Conservation (phyloP, 2,797 vertebrate genomes). For the Yasuhikotakia modesta region DNA sequence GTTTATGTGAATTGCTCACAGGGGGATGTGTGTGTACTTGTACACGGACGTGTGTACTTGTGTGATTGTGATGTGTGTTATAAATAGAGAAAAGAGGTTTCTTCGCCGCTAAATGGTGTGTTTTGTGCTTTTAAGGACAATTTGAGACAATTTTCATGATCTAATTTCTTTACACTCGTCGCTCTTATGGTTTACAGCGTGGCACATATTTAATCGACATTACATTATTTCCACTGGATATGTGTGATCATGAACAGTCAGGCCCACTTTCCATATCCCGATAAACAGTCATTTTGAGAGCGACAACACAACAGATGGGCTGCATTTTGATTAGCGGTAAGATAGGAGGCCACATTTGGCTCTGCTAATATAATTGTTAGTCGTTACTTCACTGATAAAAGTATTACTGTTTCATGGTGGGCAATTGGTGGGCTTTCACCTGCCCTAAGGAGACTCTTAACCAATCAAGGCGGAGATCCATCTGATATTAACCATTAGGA, state of each 20-base stretch:
- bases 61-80: constrained; percentile 39
- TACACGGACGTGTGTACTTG: constrained; percentile 27
- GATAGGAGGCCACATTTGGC: constrained; percentile 79
- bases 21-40: constrained; percentile 37
- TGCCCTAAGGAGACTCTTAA: constrained; percentile 82
- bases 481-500: constrained; percentile 81
- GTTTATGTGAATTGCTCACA: constrained; percentile 66
- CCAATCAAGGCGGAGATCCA: constrained; percentile 83
- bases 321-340: constrained; percentile 80
- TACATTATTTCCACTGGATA: constrained; percentile 61
- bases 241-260: constrained; percentile 72
- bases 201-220: constrained; percentile 69
- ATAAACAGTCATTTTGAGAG: constrained; percentile 78
- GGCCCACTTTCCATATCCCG: constrained; percentile 76
- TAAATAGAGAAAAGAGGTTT: constrained; percentile 57
- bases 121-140: constrained; percentile 31
- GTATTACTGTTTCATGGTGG: constrained; percentile 80
- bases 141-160: constrained; percentile 18
- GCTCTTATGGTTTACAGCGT: neutral
- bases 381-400: constrained; percentile 83
- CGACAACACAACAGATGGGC: constrained; percentile 81
- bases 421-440: constrained; percentile 81
- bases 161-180: constrained; percentile 19
- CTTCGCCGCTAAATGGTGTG: constrained; percentile 61
- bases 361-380: constrained; percentile 84